Evolutionary conservation across 30 jellyfish, hydroid and myxozoan genomes (phyloP).

Genomic region (Aurelia aurita): DNA sequence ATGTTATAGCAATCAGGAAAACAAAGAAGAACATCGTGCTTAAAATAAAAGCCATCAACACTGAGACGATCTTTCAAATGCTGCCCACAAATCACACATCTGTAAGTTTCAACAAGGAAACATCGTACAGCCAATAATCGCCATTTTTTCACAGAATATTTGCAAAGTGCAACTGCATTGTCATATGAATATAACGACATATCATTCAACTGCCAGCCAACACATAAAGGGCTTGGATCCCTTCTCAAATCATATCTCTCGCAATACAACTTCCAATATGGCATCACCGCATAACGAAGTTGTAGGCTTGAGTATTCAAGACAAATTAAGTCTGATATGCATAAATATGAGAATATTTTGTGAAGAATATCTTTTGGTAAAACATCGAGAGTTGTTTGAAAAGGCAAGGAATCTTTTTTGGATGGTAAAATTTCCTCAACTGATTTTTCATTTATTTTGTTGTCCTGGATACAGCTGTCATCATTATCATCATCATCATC

Average conservation of each 20-base stretch:
- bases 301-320: conserved; percentile 11
- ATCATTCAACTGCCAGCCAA: conserved; percentile 64
- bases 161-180: conserved; percentile 45
- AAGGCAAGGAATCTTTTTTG: not conserved
- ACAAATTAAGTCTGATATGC: conserved; percentile 30
- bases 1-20: conserved; percentile 59
- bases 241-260: conserved; percentile 12
- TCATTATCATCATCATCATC: conserved; percentile 22
- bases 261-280: conserved; percentile 48
- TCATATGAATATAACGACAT: conserved; percentile 48
- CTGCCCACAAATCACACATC: conserved; percentile 68
- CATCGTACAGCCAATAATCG: conserved; percentile 52
- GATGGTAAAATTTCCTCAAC: not conserved
- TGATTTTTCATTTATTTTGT: not conserved
- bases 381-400: conserved; percentile 16
- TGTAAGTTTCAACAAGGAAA: conserved; percentile 23
- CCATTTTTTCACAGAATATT: conserved; percentile 52
- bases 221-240: conserved; percentile 68
- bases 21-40: conserved; percentile 62
- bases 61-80: conserved; percentile 61
- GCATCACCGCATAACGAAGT: conserved; percentile 12
- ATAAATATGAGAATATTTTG: conserved; percentile 22
- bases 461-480: not conserved
- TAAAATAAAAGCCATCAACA: conserved; percentile 67
- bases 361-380: conserved; percentile 44